Base-by-base conservation (phyloP, 2,797 vertebrate species). In the Petrocephalus sullivani region DNA sequence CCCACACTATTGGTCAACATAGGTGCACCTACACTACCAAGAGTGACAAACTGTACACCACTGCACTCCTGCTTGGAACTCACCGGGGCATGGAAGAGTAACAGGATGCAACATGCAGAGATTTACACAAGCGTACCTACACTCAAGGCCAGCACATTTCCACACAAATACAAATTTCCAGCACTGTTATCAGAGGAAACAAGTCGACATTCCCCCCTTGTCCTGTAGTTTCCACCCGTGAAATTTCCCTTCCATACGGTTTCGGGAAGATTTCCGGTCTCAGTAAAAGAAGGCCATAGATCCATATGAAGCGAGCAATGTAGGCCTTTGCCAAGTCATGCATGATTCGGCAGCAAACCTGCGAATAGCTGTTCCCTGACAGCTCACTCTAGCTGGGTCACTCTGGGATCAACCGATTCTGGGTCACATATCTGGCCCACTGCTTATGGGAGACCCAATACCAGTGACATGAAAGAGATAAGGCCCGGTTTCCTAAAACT, bases 311-410 rank as follows among this genome's bases (percentile, higher is more conserved):
- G 71, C 6, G 71, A 37, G 28, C 37, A 19, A 12, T 46, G 71
- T 19, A 75, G 28, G 0, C 37, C 71, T 75, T 75, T 75, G 71
- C 37, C 46, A 53, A 53, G 78, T 83, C 78, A 83, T 53, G 41
- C 41, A 53, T 83, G 78, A 53, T 83, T 49, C 78, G n/a, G 78
- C 46, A 83, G 49, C 23, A 53, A 83, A 2, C 78, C 41, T 83
- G 78, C 2, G 75, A 49, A 81, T 49, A 83, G 41, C 41, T 49
- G 78, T 16, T 23, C 41, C n/a, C 41, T 83, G 75, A 81, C 78
- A 51, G 78, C n/a, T 53, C n/a, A 53, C 78, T 83, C 78, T 53
- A 83, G 78, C 49, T 51, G 78, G 78, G 78, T 49, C 46, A 83
- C 78, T 85, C 21, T 56, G 84, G 54, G 53, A 85, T 23, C 84